Evolutionary conservation across 2,888 invertebrate species (phyloP).

Genomic region (Parnassius orleans): DNA sequence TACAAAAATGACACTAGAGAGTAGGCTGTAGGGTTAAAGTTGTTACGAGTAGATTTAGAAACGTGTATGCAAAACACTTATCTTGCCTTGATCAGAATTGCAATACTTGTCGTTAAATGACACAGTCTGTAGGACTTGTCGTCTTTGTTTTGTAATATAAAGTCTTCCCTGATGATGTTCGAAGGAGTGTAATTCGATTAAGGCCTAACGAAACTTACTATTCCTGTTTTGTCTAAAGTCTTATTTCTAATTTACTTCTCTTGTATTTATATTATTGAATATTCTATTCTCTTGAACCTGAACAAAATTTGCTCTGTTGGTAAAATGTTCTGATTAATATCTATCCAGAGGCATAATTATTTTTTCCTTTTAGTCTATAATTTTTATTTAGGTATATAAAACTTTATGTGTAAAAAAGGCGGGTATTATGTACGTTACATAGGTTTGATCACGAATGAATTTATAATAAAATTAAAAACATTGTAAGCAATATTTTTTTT

Average conservation of each 20-base stretch:
- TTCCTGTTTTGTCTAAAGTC: not conserved
- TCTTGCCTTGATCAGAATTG: slow-evolving; percentile 51
- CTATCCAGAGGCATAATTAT: too few relatives aligned
- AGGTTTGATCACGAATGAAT: too few relatives aligned
- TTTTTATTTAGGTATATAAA: too few relatives aligned
- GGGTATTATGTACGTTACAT: too few relatives aligned
- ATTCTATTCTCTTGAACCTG: too few relatives aligned
- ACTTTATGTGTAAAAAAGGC: too few relatives aligned
- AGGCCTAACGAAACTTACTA: slow-evolving; percentile 16
- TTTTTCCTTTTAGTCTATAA: too few relatives aligned
- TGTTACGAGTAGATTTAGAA: slow-evolving; percentile 29
- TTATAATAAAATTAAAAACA: too few relatives aligned
- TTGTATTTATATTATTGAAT: too few relatives aligned
- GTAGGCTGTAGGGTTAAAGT: slow-evolving; percentile 33
- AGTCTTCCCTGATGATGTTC: slow-evolving; percentile 16
- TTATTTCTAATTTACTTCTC: not conserved
- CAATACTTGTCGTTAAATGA: slow-evolving; percentile 33
- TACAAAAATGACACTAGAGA: slow-evolving; percentile 26
- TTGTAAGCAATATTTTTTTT: too few relatives aligned
- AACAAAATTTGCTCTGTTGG: too few relatives aligned
- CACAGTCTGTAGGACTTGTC: slow-evolving; percentile 16
- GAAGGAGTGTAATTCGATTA: slow-evolving; percentile 2
- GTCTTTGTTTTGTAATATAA: not conserved
- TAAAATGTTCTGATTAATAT: too few relatives aligned
- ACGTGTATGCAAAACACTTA: slow-evolving; percentile 38